phyloP scores from a whole-genome alignment of 1,140 invertebrate species.

The Aphis gossypii region DNA sequence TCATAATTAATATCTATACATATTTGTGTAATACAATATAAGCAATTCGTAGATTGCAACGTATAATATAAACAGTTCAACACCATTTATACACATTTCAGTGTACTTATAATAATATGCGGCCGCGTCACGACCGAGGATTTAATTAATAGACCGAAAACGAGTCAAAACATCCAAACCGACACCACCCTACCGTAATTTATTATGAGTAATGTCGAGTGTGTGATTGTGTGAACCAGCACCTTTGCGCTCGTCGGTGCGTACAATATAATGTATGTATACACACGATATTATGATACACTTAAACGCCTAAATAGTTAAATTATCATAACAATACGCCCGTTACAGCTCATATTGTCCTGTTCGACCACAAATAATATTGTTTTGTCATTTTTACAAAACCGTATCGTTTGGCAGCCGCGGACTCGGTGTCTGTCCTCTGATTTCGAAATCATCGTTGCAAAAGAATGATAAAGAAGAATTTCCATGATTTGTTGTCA shows the following conservation, averaged over 20 bases:
- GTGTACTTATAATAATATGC: neutral
- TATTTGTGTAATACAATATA: neutral
- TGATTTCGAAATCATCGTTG: neutral
- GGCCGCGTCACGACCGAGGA: neutral
- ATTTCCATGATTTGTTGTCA: neutral
- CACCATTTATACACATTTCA: neutral
- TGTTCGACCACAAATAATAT: neutral
- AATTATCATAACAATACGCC: neutral
- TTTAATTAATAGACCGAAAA: conserved; percentile 42
- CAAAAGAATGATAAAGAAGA: neutral
- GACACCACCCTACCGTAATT: neutral
- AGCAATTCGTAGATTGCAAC: neutral
- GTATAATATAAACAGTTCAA: no score
- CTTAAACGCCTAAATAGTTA: neutral
- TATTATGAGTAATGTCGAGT: no score
- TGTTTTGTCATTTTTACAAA: conserved; percentile 6
- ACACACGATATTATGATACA: neutral
- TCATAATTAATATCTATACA: no score
- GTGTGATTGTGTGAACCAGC: neutral
- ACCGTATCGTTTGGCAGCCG: neutral
- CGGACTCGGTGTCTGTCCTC: neutral
- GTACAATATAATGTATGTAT: neutral
- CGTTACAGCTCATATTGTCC: no score
- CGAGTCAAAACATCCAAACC: neutral
- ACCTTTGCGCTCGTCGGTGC: neutral